These are phyloP conservation scores for Serranus cabrilla DNA, from an alignment of 2,797 vertebrate species.

Conservation along the genomic window DNA sequence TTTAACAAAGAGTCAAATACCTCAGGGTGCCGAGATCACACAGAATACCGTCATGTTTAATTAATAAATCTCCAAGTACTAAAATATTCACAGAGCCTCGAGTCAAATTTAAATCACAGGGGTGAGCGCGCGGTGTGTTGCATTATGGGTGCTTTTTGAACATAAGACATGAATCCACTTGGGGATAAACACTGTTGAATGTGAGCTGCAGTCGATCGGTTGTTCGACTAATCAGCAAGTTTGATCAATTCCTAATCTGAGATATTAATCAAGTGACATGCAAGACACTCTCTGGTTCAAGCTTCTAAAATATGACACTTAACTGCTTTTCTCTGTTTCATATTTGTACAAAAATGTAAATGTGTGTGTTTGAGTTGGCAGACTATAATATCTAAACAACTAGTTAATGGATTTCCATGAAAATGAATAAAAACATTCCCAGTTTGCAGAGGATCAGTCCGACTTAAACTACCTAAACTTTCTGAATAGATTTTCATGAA, in stretches of 20 bases:
- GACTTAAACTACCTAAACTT: too few species aligned
- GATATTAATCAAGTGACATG: background rate
- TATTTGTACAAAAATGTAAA: background rate
- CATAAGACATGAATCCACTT: constrained; percentile 53
- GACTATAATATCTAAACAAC: background rate
- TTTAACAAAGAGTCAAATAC: constrained; percentile 55
- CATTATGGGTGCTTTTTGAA: constrained; percentile 35
- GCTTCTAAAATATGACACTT: background rate
- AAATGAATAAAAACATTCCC: background rate
- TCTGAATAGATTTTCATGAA: too few species aligned
- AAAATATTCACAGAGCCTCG: constrained; percentile 56
- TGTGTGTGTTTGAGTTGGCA: background rate
- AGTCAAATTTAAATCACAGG: constrained; percentile 41
- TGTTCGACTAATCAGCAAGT: background rate
- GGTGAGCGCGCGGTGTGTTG: constrained; percentile 12
- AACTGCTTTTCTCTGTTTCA: constrained; percentile 1
- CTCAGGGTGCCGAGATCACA: constrained; percentile 65
- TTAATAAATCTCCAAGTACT: constrained; percentile 63
- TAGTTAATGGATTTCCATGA: background rate
- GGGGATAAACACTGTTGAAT: constrained; percentile 21
- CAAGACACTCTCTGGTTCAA: background rate
- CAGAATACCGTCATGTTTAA: constrained; percentile 67
- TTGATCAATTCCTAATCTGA: background rate
- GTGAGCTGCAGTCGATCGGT: constrained; percentile 12
- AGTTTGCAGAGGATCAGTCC: too few species aligned